Base-by-base conservation (phyloP, 2,888 invertebrate genomes). In the Syritta pipiens region DNA sequence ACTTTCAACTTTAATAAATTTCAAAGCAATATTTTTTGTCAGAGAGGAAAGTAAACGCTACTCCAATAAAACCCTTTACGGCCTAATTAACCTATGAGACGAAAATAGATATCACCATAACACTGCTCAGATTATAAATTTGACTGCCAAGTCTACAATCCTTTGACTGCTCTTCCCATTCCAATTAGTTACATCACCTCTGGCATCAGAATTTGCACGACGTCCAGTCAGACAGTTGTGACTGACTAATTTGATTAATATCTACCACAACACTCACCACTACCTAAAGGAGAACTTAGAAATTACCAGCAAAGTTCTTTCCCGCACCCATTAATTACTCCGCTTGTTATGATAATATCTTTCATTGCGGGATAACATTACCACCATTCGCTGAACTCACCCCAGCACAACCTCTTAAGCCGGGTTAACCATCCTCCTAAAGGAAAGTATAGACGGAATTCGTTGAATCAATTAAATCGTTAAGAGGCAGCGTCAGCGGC, bases 291-390 rank as follows among this genome's bases (percentile, higher is more conserved):
- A 32, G 28, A 35, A 14, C 17, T 4, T 26, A 32, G 9, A 57
- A 63, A 72, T 49, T 48, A 49, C 55, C 37, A 44, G 76, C 63
- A 63, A 76, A 69, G 49, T 76, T 57, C 71, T 77, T 77, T 17
- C 76, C 57, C 51, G 28, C 63, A 71, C 65, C 65, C 63, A 77
- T 77, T 77, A 77, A 49, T 77, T 71, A 42, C 63, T 53, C 57
- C 69, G 51, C n/a, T 69, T 44, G 62, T 69, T 19, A 62, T 57
- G 69, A 69, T 76, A 76, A 63, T 49, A 49, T 37, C 57, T 59
- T 65, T 53, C 57, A 53, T 53, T 63, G 37, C 40, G 65, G 57
- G 71, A 71, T 51, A 59, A 53, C 63, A 71, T 71, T 69, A 19
- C 59, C 65, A 19, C 59, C 65, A 57, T 30, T 57, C 20, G 22